Evolutionary conservation across 2,797 vertebrate genomes (phyloP), one percentile per base, ranked within the genome.

Genomic region (Champsocephalus esox): DNA sequence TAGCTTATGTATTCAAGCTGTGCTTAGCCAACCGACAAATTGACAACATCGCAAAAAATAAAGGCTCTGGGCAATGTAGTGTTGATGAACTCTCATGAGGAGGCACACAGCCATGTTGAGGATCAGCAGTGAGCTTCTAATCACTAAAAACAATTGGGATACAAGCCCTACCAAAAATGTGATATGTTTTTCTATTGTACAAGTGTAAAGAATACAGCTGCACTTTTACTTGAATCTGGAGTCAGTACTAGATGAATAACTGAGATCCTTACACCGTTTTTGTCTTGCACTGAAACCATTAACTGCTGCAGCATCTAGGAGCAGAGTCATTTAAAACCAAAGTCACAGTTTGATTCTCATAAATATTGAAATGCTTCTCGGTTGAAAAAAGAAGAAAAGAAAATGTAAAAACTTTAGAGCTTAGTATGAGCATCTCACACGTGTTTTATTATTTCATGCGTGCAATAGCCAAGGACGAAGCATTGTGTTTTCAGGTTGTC

Each of bases 21-120:
- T 86, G 81, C 72, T 84, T 68, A 83, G 71, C 63, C 84, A 88
- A 61, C 77, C 88, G 85, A 87, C 66, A 89, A 87, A 82, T 70
- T 78, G 62, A 89, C 69, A 72, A 80, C 75, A 85, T 51, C 73
- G 72, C 74, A 68, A 77, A 83, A 73, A 71, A 77, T 60, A 48
- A 19, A 72, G 49, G 77, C 79, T 78, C 49, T 52, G 24, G 70
- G 82, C 80, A 69, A 70, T 77, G 51, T 71, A 41, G 55, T 63
- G 69, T 45, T 81, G 72, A 86, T 89, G 70, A 84, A 81, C 74
- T 81, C 77, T 74, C 83, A 77, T 3, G 17, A 80, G 75, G 81
- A 76, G 70, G 62, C 66, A 82, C 58, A 54, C 54, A 67, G 65
- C 50, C 60, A 46, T 38, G 60, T 56, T 72, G 43, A 81, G 75